Evolutionary conservation across 2,113 vertebrate species (phyloP).

Genomic region (Chionodraco myersi): DNA sequence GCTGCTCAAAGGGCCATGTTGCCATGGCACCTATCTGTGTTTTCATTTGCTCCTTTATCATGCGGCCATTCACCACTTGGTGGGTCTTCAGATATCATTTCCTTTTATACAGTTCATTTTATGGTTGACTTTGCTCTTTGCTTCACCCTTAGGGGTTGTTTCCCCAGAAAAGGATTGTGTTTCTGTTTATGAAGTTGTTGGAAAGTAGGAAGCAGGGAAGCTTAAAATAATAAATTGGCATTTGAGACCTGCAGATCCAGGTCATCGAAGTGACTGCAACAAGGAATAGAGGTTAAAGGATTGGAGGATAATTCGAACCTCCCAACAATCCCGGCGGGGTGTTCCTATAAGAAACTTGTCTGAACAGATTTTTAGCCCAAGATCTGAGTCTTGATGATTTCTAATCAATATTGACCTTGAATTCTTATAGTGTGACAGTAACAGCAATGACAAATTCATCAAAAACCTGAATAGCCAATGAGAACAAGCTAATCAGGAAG

Average conservation of each 20-base stretch:
- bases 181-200: constrained; percentile 4
- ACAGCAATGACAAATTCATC: no score
- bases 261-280: neutral
- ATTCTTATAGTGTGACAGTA: no score
- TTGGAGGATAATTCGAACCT: no score
- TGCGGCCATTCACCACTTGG: constrained; percentile 56
- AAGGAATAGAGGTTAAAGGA: neutral
- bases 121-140: constrained; percentile 59
- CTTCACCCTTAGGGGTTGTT: constrained; percentile 47
- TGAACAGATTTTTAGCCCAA: no score
- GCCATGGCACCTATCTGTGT: constrained; percentile 74
- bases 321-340: no score
- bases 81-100: constrained; percentile 69
- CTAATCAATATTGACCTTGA: no score
- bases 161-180: constrained; percentile 18
- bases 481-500: no score
- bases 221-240: neutral
- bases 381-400: no score
- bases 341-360: no score
- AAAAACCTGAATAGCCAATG: no score
- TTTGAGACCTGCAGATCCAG: neutral
- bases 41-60: constrained; percentile 64
- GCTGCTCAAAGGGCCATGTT: constrained; percentile 42
- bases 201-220: constrained; percentile 14
- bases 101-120: constrained; percentile 64